A percentile compares a stretch with the other conserved stretches of the same genome.
Evolutionary conservation across 2,113 vertebrate genomes (phyloP).

Genomic region (Rana temporaria): DNA sequence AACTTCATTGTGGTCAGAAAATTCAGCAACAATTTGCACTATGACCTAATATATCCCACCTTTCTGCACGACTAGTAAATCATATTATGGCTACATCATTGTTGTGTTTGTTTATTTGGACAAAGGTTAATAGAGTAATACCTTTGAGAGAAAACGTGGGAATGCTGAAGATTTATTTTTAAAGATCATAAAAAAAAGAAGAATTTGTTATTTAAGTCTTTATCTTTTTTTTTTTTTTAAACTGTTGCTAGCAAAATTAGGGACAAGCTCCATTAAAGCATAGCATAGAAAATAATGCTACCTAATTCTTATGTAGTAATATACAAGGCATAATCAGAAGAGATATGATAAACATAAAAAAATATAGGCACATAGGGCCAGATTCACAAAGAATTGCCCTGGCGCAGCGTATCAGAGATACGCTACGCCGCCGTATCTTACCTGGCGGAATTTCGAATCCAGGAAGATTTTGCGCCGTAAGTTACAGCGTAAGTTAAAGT

Average conservation of each 20-base stretch:
- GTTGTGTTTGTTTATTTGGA: constrained; percentile 6
- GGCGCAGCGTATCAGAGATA: no score
- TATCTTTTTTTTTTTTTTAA: background rate
- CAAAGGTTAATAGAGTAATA: constrained; percentile 37
- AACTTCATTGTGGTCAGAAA: constrained; percentile 17
- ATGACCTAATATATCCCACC: constrained; percentile 37
- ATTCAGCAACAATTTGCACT: constrained; percentile 2
- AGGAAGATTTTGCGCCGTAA: no score
- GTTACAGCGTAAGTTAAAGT: no score
- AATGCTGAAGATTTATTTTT: background rate
- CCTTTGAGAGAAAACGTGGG: background rate
- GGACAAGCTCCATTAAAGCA: no score
- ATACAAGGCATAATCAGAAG: no score
- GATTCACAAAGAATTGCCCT: no score
- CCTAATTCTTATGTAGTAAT: no score
- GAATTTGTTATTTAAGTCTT: constrained; percentile 16
- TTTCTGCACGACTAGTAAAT: constrained; percentile 30
- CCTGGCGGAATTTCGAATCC: no score
- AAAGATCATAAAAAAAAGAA: background rate
- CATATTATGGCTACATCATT: constrained; percentile 25
- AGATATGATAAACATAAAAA: no score
- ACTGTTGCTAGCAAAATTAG: background rate
- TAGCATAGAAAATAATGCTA: no score
- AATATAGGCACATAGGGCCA: no score
- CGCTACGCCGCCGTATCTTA: no score